These are phyloP conservation scores for Tokudaia tokunoshimensis DNA, from an alignment of 2,797 vertebrate genomes.

Conservation along the genomic window DNA sequence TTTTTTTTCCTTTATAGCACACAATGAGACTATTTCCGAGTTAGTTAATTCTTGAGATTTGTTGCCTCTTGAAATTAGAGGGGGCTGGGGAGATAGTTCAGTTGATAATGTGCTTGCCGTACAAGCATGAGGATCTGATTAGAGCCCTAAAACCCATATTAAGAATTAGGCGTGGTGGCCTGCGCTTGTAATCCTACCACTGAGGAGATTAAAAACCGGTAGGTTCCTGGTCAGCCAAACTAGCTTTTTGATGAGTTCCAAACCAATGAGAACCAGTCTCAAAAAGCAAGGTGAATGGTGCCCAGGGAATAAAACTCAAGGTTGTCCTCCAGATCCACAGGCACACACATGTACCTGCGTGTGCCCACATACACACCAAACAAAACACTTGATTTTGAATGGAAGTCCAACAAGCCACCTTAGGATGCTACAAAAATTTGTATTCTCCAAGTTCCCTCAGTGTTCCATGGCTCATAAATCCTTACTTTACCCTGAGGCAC, in stretches of 20 bases:
- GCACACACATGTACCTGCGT: neutral
- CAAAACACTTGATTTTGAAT: neutral
- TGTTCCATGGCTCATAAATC: neutral
- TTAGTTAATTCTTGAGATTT: neutral
- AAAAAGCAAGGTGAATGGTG: no score
- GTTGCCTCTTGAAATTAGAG: neutral
- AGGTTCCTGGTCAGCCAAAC: neutral
- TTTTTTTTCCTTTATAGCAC: neutral
- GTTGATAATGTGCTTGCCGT: neutral
- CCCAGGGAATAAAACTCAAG: neutral
- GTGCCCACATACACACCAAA: neutral
- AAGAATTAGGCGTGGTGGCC: neutral
- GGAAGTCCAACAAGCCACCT: neutral
- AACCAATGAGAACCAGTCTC: neutral
- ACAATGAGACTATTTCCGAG: neutral
- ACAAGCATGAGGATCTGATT: neutral
- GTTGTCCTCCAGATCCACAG: neutral
- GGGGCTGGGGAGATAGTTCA: no score
- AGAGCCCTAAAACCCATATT: neutral
- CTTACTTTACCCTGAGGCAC: neutral
- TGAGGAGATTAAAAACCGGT: neutral
- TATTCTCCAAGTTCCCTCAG: neutral
- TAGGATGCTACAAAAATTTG: neutral
- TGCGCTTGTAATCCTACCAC: neutral
- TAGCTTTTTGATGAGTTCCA: neutral